Evolutionary conservation across 1,140 invertebrate genomes (phyloP).

Genomic region (Cotesia glomerata): DNA sequence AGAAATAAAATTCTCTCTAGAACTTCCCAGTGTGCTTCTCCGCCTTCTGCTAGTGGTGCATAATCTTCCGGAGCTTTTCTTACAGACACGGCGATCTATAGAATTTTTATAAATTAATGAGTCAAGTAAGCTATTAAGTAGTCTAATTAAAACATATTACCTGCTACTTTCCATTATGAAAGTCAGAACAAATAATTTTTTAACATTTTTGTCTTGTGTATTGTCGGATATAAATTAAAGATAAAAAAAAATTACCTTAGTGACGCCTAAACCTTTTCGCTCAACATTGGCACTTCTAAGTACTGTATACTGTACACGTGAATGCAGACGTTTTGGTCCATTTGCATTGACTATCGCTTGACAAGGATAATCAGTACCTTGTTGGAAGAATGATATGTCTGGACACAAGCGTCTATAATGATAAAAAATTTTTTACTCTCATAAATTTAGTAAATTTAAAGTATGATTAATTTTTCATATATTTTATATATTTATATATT

Average conservation of each 20-base stretch:
- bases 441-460: too few relatives aligned
- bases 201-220: background rate
- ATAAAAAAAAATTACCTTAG: constrained; percentile 71
- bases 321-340: constrained; percentile 81
- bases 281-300: constrained; percentile 88
- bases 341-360: constrained; percentile 74
- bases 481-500: too few relatives aligned
- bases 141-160: constrained; percentile 35
- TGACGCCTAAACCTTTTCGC: constrained; percentile 85
- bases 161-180: constrained; percentile 51
- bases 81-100: constrained; percentile 68
- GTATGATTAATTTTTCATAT: too few relatives aligned
- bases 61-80: constrained; percentile 80
- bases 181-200: background rate
- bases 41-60: constrained; percentile 78
- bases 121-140: too few relatives aligned
- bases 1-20: constrained; percentile 96
- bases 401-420: constrained; percentile 83
- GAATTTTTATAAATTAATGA: constrained; percentile 25
- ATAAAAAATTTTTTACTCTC: constrained; percentile 9
- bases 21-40: constrained; percentile 95
- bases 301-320: constrained; percentile 84
- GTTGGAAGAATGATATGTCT: constrained; percentile 97
- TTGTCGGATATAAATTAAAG: background rate
- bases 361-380: constrained; percentile 87